These are phyloP conservation scores for Riparia riparia DNA, from an alignment of 2,113 vertebrate species.

Conservation along the genomic window DNA sequence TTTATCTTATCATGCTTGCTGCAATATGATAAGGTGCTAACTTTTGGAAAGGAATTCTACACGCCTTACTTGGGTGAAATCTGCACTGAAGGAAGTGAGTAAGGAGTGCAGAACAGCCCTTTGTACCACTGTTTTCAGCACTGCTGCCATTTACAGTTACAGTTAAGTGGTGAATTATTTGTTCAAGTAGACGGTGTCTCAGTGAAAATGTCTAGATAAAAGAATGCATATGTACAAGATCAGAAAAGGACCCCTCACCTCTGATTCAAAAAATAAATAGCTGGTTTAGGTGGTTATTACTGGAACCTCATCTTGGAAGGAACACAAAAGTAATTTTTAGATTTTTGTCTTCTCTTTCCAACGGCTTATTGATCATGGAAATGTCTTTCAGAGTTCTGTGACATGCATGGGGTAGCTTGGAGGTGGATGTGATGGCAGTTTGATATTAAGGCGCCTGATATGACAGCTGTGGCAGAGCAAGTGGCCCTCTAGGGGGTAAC, in stretches of 20 bases:
- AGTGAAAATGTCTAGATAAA: conserved; percentile 25
- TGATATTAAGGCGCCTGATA: conserved; percentile 86
- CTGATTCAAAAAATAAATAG: conserved; percentile 67
- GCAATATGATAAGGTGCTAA: conserved; percentile 45
- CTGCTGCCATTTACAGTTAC: conserved; percentile 7
- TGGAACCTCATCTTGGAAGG: conserved; percentile 33
- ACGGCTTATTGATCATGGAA: neutral
- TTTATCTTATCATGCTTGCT: conserved; percentile 18
- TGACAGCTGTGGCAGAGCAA: conserved; percentile 95
- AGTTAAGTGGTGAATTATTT: conserved; percentile 13
- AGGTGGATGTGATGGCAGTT: conserved; percentile 76
- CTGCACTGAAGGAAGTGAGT: neutral
- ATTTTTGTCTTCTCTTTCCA: conserved; percentile 15
- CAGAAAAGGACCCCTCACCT: conserved; percentile 50
- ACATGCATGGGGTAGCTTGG: conserved; percentile 89
- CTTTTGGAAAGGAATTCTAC: conserved; percentile 21
- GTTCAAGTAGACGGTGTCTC: conserved; percentile 57
- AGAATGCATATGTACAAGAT: conserved; percentile 12
- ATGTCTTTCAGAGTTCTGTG: conserved; percentile 88
- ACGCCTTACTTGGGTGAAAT: neutral
- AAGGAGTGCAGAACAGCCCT: conserved; percentile 25
- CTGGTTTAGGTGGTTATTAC: conserved; percentile 29
- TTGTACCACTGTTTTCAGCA: neutral
- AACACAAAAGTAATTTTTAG: neutral
- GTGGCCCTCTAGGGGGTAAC: conserved; percentile 93